Base-by-base conservation (phyloP, 2,888 invertebrate genomes). In the Drosophila multiciliata region DNA sequence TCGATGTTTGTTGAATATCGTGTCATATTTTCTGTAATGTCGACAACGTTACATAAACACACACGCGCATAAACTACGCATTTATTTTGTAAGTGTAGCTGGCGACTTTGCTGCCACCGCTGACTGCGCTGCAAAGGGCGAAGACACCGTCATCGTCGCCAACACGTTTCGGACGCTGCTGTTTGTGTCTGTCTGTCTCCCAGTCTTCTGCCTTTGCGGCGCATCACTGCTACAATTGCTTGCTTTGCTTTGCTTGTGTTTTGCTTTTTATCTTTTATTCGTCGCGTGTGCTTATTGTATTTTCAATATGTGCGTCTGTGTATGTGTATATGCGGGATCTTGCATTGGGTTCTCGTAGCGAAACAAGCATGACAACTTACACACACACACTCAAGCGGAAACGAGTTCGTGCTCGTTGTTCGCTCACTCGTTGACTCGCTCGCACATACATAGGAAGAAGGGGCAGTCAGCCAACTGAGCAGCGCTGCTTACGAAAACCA, bases 331-430 rank as follows among this genome's bases (percentile, higher is more conserved):
- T 67, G 67, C 67, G 80, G 76, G 80, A 80, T 78, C 73, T 60
- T 73, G 72, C 78, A 70, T 67, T 73, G 72, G 52, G 64, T 67
- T 72, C 77, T 73, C 73, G 69, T 58, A 75, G 63, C 59, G 73
- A 87, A 85, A 82, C 85, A 79, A 85, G 88, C 85, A 85, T 77
- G 85, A 82, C 85, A 89, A 87, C 77, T 84, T 73, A 26, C 23
- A 45, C 58, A 64, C 70, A 65, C 54, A 61, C 42, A 45, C 52
- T 52, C 35, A 52, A 42, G 20, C 29, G 71, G 48, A 32, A 66
- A 79, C 73, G 63, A 72, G 71, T 65, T 54, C 55, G 33, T 73
- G 73, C 73, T 90, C 80, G 76, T 78, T 80, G 73, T 73, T 82
- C 59, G 52, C 73, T 82, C 49, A 17, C 54, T 38, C 38, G 45